These are phyloP conservation scores for Dromaius novaehollandiae DNA, from an alignment of 2,113 vertebrate species.

Conservation along the genomic window DNA sequence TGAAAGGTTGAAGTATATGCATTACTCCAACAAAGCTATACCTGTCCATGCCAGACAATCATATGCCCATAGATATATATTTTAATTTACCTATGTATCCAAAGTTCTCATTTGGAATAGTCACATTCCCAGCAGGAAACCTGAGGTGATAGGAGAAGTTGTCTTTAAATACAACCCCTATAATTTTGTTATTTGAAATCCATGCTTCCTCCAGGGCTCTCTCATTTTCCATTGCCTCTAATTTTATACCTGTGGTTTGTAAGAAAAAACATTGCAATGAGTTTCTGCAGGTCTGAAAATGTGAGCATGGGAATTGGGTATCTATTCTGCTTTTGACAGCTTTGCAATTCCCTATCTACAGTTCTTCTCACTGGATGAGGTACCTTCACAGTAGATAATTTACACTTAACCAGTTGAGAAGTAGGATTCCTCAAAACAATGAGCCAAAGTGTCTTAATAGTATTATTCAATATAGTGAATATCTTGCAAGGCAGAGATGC, in stretches of 20 bases:
- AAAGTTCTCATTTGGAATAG: conserved; percentile 77
- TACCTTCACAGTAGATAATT: not conserved
- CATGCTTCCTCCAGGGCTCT: conserved; percentile 81
- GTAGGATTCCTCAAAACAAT: not conserved
- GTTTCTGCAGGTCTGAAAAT: not conserved
- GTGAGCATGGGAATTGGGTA: rapidly evolving
- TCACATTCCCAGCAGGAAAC: conserved; percentile 66
- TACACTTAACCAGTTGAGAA: not conserved
- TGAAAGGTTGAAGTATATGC: not conserved
- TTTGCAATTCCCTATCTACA: not conserved
- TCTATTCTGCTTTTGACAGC: not conserved
- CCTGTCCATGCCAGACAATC: not conserved
- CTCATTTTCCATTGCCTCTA: conserved; percentile 78
- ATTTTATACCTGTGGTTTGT: conserved; percentile 58
- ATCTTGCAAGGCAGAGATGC: not conserved
- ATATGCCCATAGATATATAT: not conserved
- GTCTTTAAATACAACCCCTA: conserved; percentile 85
- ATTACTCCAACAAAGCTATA: not conserved
- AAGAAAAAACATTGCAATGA: not conserved
- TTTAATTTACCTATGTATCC: conserved; percentile 77
- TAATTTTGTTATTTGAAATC: conserved; percentile 52
- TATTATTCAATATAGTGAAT: not conserved
- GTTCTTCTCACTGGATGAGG: not conserved
- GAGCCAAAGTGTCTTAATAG: not conserved
- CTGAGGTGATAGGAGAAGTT: conserved; percentile 83